phyloP scores from a whole-genome alignment of 2,113 vertebrate species.

The Phrynosoma platyrhinos region DNA sequence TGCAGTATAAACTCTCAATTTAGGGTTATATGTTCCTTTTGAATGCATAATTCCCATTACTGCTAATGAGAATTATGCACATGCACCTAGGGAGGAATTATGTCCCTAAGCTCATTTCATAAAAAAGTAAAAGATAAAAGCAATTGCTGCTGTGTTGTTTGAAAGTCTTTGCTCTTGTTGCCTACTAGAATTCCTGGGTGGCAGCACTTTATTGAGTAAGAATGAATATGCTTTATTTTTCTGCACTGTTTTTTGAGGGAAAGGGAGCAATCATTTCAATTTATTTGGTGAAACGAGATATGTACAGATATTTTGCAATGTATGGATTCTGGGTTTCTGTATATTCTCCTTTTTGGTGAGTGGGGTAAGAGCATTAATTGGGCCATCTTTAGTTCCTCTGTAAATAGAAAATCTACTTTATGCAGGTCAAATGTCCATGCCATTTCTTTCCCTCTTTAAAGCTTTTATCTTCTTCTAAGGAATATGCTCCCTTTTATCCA shows the following conservation, averaged over 20 bases:
- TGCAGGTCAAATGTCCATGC: not conserved
- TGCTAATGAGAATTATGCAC: constrained; percentile 58
- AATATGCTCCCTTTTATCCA: not conserved
- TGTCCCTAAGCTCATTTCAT: constrained; percentile 41
- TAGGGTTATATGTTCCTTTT: constrained; percentile 40
- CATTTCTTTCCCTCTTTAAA: not conserved
- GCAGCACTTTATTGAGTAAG: constrained; percentile 19
- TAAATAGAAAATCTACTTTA: not conserved
- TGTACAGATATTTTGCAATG: constrained; percentile 8
- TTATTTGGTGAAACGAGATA: constrained; percentile 45
- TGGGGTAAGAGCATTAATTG: constrained; percentile 6
- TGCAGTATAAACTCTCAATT: constrained; percentile 37
- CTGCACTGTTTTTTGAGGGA: constrained; percentile 1
- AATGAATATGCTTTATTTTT: constrained; percentile 39
- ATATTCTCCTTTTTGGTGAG: constrained; percentile 11
- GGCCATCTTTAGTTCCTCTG: constrained; percentile 18
- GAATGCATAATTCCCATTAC: constrained; percentile 51
- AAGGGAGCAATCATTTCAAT: not conserved
- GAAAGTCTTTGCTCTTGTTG: constrained; percentile 30
- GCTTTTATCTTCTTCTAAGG: not conserved
- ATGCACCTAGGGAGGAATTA: constrained; percentile 48
- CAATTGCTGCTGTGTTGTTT: constrained; percentile 31
- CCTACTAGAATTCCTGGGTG: constrained; percentile 23
- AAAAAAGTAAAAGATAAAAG: constrained; percentile 41
- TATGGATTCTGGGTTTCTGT: constrained; percentile 2